Evolutionary conservation across 2,113 vertebrate species (phyloP).

Genomic region (Serilophus lunatus): DNA sequence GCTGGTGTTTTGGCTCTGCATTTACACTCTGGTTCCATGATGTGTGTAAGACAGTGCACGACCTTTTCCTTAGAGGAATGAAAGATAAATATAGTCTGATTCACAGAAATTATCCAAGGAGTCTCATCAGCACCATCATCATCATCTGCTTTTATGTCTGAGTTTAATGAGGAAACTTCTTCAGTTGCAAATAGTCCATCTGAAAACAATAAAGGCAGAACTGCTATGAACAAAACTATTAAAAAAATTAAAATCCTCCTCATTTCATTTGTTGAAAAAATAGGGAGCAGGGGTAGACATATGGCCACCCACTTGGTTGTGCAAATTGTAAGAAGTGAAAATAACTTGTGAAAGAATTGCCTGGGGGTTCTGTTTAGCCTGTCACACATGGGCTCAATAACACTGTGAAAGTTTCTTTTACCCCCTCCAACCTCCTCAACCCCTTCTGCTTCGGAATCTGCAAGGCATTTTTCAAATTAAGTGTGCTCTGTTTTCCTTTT

Average conservation of each 20-base stretch:
- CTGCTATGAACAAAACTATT: constrained; percentile 21
- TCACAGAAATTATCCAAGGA: neutral
- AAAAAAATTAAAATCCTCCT: constrained; percentile 41
- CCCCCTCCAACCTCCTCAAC: neutral
- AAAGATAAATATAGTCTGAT: constrained; percentile 17
- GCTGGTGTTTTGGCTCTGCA: neutral
- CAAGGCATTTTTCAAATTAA: constrained; percentile 66
- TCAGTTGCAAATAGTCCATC: constrained; percentile 46
- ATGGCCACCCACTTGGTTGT: constrained; percentile 69
- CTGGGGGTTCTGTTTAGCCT: constrained; percentile 60
- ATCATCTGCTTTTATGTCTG: constrained; percentile 54
- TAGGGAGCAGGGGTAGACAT: constrained; percentile 52
- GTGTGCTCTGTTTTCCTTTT: constrained; percentile 55
- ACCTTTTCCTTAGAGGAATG: neutral
- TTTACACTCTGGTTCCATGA: neutral
- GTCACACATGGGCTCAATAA: constrained; percentile 75
- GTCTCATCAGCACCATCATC: constrained; percentile 34
- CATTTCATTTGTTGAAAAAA: constrained; percentile 62
- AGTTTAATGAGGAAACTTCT: constrained; percentile 48
- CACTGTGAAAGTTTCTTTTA: constrained; percentile 38
- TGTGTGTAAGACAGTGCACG: neutral
- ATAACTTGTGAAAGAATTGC: constrained; percentile 58
- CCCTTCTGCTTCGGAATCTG: constrained; percentile 51
- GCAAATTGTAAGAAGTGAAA: constrained; percentile 70
- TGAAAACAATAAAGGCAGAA: constrained; percentile 68